These are phyloP conservation scores for Cataglyphis cursor DNA, from an alignment of 2,888 invertebrate genomes.

Conservation along the genomic window DNA sequence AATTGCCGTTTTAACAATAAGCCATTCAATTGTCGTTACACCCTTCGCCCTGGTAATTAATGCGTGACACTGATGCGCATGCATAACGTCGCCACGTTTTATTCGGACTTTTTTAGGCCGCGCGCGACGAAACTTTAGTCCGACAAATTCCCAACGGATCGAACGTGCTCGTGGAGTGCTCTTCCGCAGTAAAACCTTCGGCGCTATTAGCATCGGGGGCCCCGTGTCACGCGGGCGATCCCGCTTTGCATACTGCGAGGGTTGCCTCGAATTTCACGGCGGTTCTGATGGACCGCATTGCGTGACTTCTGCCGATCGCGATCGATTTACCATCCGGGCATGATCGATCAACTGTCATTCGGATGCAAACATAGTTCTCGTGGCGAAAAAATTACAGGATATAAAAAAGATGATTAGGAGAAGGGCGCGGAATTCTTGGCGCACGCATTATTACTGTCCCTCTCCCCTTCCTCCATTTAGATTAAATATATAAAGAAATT, in stretches of 20 bases:
- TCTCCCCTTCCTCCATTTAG: neutral
- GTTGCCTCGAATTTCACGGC: slow-evolving; percentile 32
- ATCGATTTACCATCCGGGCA: slow-evolving; percentile 21
- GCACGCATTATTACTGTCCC: neutral
- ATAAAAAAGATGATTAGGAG: neutral
- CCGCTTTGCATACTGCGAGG: slow-evolving; percentile 41
- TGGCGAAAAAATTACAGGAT: neutral
- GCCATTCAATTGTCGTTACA: slow-evolving; percentile 49
- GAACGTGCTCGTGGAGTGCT: slow-evolving; percentile 4
- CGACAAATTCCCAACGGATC: slow-evolving; percentile 34
- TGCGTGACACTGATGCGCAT: slow-evolving; percentile 11
- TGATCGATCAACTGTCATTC: slow-evolving; percentile 43
- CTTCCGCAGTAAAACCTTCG: slow-evolving; percentile 38
- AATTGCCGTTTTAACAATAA: slow-evolving; percentile 37
- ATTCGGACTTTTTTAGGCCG: slow-evolving; percentile 25
- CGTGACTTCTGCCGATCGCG: slow-evolving; percentile 43
- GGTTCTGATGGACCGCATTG: neutral
- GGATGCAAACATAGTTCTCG: slow-evolving; percentile 21
- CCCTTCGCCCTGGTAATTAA: slow-evolving; percentile 34
- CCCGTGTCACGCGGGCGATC: slow-evolving; percentile 22
- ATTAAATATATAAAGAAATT: neutral
- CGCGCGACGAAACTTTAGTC: slow-evolving; percentile 24
- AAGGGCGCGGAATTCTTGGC: neutral
- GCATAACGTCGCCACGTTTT: slow-evolving; percentile 16
- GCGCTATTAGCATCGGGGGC: slow-evolving; percentile 45